phyloP scores from a whole-genome alignment of 1,140 invertebrate genomes.

The Batillaria attramentaria region DNA sequence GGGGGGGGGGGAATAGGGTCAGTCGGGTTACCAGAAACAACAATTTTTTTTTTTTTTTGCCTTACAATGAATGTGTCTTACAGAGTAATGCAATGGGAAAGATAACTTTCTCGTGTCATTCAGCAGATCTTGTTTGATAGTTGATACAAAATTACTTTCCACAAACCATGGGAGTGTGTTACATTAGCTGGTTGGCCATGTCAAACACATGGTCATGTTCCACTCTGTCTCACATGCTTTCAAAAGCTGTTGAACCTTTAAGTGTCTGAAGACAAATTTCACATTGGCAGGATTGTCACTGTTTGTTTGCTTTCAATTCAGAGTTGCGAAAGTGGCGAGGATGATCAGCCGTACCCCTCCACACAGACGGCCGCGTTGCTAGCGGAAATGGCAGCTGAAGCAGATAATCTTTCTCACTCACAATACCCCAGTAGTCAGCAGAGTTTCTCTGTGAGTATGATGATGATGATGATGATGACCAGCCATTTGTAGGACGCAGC shows the following conservation, averaged over 20 bases:
- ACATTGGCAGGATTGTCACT: not conserved
- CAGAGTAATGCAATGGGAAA: too few species aligned
- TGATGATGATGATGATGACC: too few species aligned
- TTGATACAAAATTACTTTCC: not conserved
- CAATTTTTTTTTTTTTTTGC: not conserved
- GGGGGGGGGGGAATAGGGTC: too few species aligned
- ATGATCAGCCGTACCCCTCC: constrained; percentile 25
- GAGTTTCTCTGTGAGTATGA: too few species aligned
- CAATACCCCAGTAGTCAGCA: too few species aligned
- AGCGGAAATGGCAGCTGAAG: constrained; percentile 50
- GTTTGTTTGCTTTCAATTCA: not conserved
- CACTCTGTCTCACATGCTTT: not conserved
- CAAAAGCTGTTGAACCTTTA: not conserved
- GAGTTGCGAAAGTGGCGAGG: too few species aligned
- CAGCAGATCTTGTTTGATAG: too few species aligned
- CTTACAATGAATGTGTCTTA: too few species aligned
- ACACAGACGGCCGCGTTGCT: constrained; percentile 55
- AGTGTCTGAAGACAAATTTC: not conserved
- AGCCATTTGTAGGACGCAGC: too few species aligned
- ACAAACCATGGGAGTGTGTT: not conserved
- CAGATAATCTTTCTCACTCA: too few species aligned
- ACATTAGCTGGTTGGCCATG: not conserved
- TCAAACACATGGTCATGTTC: not conserved
- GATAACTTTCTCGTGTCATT: too few species aligned
- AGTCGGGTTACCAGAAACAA: too few species aligned